Percentiles rank a stretch among this genome's conserved stretches.
These are phyloP conservation scores for Brachionus sp. DNA, from an alignment of 1,140 invertebrate species.

Conservation along the genomic window DNA sequence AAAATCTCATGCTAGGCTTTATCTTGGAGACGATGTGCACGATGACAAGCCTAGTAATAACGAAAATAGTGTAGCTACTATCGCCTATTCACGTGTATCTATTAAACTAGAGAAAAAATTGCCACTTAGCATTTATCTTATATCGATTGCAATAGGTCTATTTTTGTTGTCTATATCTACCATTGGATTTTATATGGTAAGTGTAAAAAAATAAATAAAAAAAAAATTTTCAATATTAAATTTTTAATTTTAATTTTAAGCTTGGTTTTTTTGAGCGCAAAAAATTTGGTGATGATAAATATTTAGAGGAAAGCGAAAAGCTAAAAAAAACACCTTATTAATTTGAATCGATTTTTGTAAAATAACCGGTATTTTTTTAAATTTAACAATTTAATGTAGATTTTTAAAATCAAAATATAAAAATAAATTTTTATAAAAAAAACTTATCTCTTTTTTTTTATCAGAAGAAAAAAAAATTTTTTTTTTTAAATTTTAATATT, in stretches of 20 bases:
- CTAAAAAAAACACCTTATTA: conserved; percentile 29
- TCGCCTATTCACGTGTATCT: conserved; percentile 18
- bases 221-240: background rate
- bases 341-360: background rate
- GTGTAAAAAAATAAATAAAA: background rate
- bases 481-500: background rate
- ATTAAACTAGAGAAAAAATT: background rate
- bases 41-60: conserved; percentile 25
- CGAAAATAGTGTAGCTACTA: conserved; percentile 41
- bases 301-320: conserved; percentile 22
- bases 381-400: background rate
- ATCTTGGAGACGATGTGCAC: background rate
- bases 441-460: background rate
- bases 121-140: conserved; percentile 11
- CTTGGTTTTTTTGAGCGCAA: conserved; percentile 45
- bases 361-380: conserved; percentile 24
- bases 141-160: conserved; percentile 15
- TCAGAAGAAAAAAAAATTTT: background rate
- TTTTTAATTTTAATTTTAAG: background rate
- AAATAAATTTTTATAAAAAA: background rate
- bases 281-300: conserved; percentile 40
- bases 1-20: conserved; percentile 24
- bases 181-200: conserved; percentile 20
- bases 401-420: background rate
- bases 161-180: background rate